Percentiles rank a stretch among this genome's conserved stretches.
Evolutionary conservation across 2,888 invertebrate species (phyloP).

Genomic region (Blastobasis lacticolella): DNA sequence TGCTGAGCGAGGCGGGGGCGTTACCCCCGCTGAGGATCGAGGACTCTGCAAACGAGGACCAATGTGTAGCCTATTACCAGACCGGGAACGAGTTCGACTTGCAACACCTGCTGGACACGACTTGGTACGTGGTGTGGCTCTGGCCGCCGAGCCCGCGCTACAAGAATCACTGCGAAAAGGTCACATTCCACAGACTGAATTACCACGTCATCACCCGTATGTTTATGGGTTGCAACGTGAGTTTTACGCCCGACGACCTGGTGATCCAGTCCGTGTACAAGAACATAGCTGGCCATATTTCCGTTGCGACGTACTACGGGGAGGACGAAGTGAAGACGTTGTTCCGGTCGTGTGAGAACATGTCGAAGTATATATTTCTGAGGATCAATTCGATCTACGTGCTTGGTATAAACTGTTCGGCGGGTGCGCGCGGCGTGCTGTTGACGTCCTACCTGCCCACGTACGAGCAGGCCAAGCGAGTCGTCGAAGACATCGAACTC

Average conservation of each 20-base stretch:
- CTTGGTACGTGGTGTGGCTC: conserved; percentile 47
- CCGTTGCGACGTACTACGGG: conserved; percentile 47
- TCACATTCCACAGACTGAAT: too few relatives aligned
- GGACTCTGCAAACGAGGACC: conserved; percentile 7
- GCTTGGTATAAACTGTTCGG: conserved; percentile 59
- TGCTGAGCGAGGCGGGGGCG: too few relatives aligned
- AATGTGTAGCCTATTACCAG: conserved; percentile 49
- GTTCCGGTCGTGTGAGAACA: conserved; percentile 40
- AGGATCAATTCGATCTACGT: conserved; percentile 44
- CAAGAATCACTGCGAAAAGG: conserved; percentile 39
- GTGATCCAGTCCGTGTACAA: conserved; percentile 41
- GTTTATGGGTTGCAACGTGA: too few relatives aligned
- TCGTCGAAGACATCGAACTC: conserved; percentile 40
- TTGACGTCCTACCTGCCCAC: conserved; percentile 34
- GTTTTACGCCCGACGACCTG: conserved; percentile 16
- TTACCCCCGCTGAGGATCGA: too few relatives aligned
- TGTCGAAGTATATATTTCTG: conserved; percentile 46
- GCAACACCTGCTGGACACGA: conserved; percentile 30
- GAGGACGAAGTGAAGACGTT: conserved; percentile 44
- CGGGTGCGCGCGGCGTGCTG: conserved; percentile 46
- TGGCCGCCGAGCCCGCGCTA: conserved; percentile 50
- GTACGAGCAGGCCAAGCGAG: conserved; percentile 28
- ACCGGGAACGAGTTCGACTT: conserved; percentile 42
- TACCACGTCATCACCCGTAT: too few relatives aligned
- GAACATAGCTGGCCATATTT: conserved; percentile 37